These are phyloP conservation scores for Lepidochrysops patricia DNA, from an alignment of 2,888 invertebrate genomes.

Conservation along the genomic window DNA sequence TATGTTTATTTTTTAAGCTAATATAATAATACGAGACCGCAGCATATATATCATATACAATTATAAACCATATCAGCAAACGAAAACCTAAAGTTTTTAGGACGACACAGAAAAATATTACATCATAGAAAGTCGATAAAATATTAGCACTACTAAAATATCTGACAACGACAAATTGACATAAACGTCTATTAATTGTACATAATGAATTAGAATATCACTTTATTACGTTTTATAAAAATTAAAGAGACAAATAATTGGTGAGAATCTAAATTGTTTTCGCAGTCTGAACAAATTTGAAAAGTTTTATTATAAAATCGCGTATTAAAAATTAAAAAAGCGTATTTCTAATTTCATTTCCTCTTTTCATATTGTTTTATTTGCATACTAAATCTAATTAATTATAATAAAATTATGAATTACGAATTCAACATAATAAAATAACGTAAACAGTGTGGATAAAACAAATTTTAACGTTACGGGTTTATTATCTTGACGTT, in stretches of 20 bases:
- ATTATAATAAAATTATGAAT: too few species aligned
- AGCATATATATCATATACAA: too few species aligned
- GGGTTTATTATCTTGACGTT: not conserved
- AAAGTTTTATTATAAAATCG: not conserved
- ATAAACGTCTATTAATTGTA: not conserved
- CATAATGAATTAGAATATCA: not conserved
- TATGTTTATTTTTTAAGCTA: not conserved
- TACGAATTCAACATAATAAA: too few species aligned
- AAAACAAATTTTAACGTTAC: too few species aligned
- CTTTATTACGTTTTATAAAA: not conserved
- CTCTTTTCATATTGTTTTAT: not conserved
- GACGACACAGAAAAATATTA: not conserved
- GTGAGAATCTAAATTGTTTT: not conserved
- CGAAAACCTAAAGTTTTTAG: not conserved
- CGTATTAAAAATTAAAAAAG: too few species aligned
- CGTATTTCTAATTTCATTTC: not conserved
- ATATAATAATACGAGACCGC: not conserved
- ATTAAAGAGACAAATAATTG: not conserved
- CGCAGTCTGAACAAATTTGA: not conserved
- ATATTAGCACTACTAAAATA: not conserved
- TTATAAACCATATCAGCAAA: not conserved
- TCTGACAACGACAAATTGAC: not conserved
- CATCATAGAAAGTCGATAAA: not conserved
- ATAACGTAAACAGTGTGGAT: too few species aligned
- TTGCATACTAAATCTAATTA: too few species aligned